phyloP scores from a whole-genome alignment of 2,888 invertebrate species.

The Deilephila porcellus region DNA sequence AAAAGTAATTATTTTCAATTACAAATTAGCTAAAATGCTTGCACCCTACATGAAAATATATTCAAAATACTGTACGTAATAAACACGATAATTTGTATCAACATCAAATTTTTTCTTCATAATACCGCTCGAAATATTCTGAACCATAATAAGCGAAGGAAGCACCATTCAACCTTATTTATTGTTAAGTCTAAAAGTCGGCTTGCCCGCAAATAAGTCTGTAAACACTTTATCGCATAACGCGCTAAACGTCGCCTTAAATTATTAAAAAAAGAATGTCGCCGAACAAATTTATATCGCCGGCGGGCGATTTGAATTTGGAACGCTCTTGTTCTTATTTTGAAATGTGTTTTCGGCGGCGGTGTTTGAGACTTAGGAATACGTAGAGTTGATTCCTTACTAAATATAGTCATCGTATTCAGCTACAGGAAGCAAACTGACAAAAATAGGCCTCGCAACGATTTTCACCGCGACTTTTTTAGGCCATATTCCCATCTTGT shows the following conservation, averaged over 20 bases:
- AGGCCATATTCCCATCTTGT: too few species aligned
- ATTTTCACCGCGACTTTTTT: too few species aligned
- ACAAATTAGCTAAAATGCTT: too few species aligned
- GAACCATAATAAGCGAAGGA: conserved; percentile 24
- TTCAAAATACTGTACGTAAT: background rate
- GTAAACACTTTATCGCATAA: conserved; percentile 73
- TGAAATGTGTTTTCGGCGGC: conserved; percentile 42
- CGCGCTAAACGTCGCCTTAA: conserved; percentile 61
- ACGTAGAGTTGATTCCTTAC: background rate
- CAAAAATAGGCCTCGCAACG: too few species aligned
- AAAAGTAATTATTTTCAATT: too few species aligned
- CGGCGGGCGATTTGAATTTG: conserved; percentile 63
- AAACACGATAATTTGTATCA: background rate
- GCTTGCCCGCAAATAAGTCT: conserved; percentile 62
- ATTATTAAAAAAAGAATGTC: conserved; percentile 67
- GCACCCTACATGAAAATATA: too few species aligned
- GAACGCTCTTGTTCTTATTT: conserved; percentile 58
- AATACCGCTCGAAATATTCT: conserved; percentile 1
- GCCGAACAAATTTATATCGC: conserved; percentile 57
- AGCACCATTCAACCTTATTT: conserved; percentile 21
- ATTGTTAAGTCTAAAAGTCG: conserved; percentile 23
- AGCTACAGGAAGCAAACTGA: too few species aligned
- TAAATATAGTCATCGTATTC: background rate
- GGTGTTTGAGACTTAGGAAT: conserved; percentile 27
- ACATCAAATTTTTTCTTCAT: conserved; percentile 1